Evolutionary conservation across 2,113 vertebrate genomes (phyloP).

Genomic region (Psephotus haematonotus): DNA sequence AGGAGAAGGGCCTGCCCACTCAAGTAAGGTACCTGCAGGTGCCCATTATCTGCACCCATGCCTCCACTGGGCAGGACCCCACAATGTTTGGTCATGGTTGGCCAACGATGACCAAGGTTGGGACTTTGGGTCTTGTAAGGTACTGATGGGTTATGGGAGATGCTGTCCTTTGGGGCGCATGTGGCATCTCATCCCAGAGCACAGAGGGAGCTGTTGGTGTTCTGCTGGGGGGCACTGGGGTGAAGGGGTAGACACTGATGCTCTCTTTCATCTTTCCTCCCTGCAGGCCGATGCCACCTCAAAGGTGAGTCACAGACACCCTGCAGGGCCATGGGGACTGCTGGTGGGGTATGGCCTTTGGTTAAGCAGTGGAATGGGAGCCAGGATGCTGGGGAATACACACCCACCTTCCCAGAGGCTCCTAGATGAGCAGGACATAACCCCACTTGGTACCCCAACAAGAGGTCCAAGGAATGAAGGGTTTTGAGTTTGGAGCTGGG

Average conservation of each 20-base stretch:
- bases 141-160: neutral
- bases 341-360: neutral
- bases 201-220: neutral
- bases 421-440: neutral
- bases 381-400: neutral
- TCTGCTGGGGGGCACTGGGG: neutral
- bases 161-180: neutral
- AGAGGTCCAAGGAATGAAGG: neutral
- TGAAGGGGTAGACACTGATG: neutral
- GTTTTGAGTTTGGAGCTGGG: neutral
- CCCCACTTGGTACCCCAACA: too few relatives aligned
- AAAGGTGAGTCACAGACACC: constrained; percentile 38
- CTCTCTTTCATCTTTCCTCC: neutral
- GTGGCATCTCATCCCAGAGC: neutral
- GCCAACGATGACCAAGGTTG: neutral
- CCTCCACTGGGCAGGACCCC: neutral
- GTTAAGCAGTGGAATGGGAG: neutral
- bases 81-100: neutral
- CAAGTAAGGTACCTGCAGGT: neutral
- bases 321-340: accelerated
- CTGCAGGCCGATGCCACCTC: constrained; percentile 50
- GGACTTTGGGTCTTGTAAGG: neutral
- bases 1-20: neutral
- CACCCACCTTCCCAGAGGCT: neutral
- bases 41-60: neutral